A percentile compares a stretch with the other conserved stretches of the same genome.
phyloP scores from a whole-genome alignment of 2,797 vertebrate genomes.

The Syncerus caffer region DNA sequence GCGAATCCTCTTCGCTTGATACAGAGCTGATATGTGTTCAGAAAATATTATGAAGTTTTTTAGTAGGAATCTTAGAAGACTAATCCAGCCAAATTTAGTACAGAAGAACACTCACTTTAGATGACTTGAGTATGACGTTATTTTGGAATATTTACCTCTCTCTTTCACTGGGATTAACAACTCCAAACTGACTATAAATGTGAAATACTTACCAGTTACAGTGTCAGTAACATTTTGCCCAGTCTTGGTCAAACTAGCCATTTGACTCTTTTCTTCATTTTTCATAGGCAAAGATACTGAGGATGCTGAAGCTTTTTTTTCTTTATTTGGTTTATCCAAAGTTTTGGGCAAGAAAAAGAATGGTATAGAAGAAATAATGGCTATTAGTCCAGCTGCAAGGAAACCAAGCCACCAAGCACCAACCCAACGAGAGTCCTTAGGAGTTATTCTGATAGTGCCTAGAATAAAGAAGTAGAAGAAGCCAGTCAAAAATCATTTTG shows the following conservation, averaged over 20 bases:
- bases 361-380: slow-evolving; percentile 87
- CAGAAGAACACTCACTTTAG: not conserved
- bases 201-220: slow-evolving; percentile 75
- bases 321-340: slow-evolving; percentile 74
- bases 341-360: slow-evolving; percentile 92
- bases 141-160: not conserved
- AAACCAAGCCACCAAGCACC: slow-evolving; percentile 97
- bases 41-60: not conserved
- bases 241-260: not conserved
- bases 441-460: slow-evolving; percentile 91
- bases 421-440: slow-evolving; percentile 93
- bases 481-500: not conserved
- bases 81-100: not conserved
- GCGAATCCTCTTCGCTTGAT: not conserved
- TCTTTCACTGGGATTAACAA: not conserved
- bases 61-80: not conserved
- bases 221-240: not conserved
- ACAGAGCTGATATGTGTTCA: not conserved
- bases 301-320: slow-evolving; percentile 26
- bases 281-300: not conserved
- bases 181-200: not conserved
- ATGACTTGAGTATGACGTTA: not conserved
- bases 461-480: slow-evolving; percentile 54
- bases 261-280: not conserved
- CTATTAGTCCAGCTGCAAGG: slow-evolving; percentile 84